A percentile compares a stretch with the other conserved stretches of the same genome.
Conservation (phyloP, 2,113 vertebrate genomes). For the Nycticebus coucang region DNA sequence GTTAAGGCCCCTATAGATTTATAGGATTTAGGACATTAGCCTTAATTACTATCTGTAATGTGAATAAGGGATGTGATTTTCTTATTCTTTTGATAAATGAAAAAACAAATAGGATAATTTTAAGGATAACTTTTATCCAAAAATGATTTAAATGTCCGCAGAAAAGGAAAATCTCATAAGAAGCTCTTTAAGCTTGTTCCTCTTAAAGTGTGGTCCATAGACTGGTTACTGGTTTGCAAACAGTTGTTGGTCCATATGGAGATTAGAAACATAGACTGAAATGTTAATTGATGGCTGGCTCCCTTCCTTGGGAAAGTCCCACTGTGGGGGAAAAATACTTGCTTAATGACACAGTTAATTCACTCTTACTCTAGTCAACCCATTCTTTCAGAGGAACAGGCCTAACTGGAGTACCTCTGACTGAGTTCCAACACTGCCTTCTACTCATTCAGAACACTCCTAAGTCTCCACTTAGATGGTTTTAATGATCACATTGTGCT, state of each 20-base stretch:
- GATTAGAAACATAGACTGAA: background rate
- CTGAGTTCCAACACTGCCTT: background rate
- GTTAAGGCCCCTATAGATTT: background rate
- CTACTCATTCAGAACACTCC: background rate
- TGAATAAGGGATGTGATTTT: background rate
- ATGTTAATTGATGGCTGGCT: background rate
- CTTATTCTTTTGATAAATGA: background rate
- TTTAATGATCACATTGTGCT: background rate
- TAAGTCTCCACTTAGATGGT: background rate
- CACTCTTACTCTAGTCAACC: background rate
- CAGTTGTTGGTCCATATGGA: background rate
- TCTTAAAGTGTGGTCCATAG: background rate
- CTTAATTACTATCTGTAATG: background rate
- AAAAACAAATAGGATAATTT: background rate
- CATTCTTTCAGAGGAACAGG: background rate
- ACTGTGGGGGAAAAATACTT: background rate
- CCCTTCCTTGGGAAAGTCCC: background rate
- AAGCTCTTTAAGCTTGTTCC: background rate
- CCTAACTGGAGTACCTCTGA: background rate
- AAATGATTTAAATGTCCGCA: slow-evolving; percentile 41
- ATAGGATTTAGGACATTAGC: background rate
- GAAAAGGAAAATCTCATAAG: background rate
- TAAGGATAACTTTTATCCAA: slow-evolving; percentile 44
- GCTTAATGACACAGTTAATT: background rate
- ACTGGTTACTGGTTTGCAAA: background rate